Percentiles rank a stretch among this genome's conserved stretches.
phyloP scores from a whole-genome alignment of 1,140 invertebrate genomes.

The Aphaenogaster rudis region DNA sequence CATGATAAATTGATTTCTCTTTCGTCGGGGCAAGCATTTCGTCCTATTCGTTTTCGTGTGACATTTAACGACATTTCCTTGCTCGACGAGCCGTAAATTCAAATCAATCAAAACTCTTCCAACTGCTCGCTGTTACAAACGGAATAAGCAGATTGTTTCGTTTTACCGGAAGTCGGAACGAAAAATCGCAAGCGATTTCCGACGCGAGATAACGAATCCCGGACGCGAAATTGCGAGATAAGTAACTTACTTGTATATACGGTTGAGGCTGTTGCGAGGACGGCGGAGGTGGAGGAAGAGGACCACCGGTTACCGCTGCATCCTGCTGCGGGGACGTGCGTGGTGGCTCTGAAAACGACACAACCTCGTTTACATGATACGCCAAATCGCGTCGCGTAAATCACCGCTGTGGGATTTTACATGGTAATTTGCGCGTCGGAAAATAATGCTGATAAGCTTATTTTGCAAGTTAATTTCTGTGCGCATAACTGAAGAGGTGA shows the following conservation, averaged over 20 bases:
- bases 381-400: background rate
- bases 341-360: constrained; percentile 89
- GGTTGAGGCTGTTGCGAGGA: constrained; percentile 83
- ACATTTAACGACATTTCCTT: constrained; percentile 1
- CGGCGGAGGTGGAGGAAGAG: constrained; percentile 82
- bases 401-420: background rate
- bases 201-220: background rate
- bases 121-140: background rate
- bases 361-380: constrained; percentile 17
- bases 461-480: background rate
- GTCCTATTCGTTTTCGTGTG: background rate
- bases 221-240: background rate
- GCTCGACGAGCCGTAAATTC: background rate
- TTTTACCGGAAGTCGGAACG: background rate
- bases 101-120: background rate
- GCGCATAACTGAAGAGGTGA: background rate
- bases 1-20: constrained; percentile 18
- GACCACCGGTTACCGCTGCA: constrained; percentile 87
- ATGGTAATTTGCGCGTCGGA: background rate
- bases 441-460: background rate
- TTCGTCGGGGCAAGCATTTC: background rate
- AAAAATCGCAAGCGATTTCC: background rate
- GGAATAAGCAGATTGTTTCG: background rate
- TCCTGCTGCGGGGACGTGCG: constrained; percentile 91
- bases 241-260: constrained; percentile 82